Conservation (phyloP, 2,888 invertebrate genomes). For the Zhuqinia jingwanae region DNA sequence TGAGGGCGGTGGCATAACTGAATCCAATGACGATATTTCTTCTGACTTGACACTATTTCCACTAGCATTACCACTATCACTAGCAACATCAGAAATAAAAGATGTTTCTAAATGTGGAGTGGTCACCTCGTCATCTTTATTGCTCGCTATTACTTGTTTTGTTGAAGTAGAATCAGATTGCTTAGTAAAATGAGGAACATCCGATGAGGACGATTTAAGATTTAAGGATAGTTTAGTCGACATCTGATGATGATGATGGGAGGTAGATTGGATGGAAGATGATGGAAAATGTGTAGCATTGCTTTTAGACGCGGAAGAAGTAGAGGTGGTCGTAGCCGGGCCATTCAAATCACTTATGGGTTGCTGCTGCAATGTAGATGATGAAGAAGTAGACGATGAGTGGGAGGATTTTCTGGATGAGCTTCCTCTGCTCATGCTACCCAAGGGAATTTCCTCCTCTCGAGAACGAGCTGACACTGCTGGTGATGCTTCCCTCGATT, state of each 20-base stretch:
- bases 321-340: not conserved
- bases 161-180: not conserved
- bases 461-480: constrained; percentile 52
- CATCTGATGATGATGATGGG: not conserved
- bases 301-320: constrained; percentile 33
- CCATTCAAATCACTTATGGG: constrained; percentile 29
- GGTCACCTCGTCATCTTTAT: constrained; percentile 71
- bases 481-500: constrained; percentile 74
- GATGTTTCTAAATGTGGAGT: constrained; percentile 77
- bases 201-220: constrained; percentile 20
- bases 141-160: constrained; percentile 4
- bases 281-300: constrained; percentile 49
- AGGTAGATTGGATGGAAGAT: constrained; percentile 33
- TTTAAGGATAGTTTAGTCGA: constrained; percentile 40
- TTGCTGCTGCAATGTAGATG: constrained; percentile 11
- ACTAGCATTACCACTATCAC: constrained; percentile 37
- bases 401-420: constrained; percentile 45
- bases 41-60: constrained; percentile 45
- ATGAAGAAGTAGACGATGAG: constrained; percentile 21
- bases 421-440: constrained; percentile 65
- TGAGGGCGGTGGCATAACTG: not conserved
- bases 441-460: constrained; percentile 78
- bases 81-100: constrained; percentile 69
- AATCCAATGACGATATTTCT: constrained; percentile 24
- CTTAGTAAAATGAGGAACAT: constrained; percentile 19